These are phyloP conservation scores for Saturnia japonica DNA, from an alignment of 2,888 invertebrate species.

Conservation along the genomic window DNA sequence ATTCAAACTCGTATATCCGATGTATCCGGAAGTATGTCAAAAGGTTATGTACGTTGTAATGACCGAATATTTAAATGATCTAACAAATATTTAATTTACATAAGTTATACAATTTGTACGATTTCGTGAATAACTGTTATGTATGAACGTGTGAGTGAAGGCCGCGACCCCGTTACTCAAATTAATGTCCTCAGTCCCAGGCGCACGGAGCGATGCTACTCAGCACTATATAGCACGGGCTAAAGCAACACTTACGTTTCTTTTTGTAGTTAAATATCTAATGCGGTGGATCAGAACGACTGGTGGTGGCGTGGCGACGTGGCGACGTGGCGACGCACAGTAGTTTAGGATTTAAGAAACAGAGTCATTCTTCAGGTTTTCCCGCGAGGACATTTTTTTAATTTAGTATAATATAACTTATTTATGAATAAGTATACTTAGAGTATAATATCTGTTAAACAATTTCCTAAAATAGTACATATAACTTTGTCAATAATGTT, in stretches of 20 bases:
- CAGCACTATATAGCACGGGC: background rate
- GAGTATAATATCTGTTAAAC: too few relatives aligned
- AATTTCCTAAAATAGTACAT: too few relatives aligned
- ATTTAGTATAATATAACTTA: too few relatives aligned
- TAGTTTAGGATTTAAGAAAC: too few relatives aligned
- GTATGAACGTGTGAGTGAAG: constrained; percentile 4
- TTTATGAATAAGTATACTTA: too few relatives aligned
- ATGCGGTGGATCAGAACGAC: too few relatives aligned
- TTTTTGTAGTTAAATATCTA: background rate
- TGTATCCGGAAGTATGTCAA: background rate
- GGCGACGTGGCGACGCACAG: too few relatives aligned
- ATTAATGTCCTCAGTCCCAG: background rate
- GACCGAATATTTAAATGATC: constrained; percentile 3
- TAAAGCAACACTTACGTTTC: background rate
- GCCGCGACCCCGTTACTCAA: constrained; percentile 16
- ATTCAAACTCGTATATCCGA: background rate
- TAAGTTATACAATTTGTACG: constrained; percentile 1
- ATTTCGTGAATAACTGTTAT: constrained; percentile 4
- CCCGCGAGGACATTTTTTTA: too few relatives aligned
- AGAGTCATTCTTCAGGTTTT: too few relatives aligned
- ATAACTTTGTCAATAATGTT: too few relatives aligned
- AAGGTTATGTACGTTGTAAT: background rate
- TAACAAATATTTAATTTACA: constrained; percentile 1
- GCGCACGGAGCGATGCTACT: constrained; percentile 6
- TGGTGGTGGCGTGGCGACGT: too few relatives aligned